A percentile compares a stretch with the other conserved stretches of the same genome.
Conservation (phyloP, 2,888 invertebrate genomes). For the Blomia tropicalis region DNA sequence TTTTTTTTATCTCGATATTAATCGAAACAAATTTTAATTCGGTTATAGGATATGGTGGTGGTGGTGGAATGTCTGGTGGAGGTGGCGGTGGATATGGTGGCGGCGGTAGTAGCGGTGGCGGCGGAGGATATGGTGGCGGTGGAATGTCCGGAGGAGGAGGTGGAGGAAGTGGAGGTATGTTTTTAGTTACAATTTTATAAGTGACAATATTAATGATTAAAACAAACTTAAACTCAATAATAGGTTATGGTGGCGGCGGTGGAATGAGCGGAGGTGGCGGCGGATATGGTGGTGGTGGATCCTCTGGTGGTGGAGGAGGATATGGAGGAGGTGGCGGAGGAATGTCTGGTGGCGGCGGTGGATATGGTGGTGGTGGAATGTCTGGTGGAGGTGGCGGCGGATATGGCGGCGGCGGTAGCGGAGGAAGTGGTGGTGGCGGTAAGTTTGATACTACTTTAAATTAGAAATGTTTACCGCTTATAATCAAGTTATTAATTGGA, state of each 20-base stretch:
- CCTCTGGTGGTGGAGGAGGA: not conserved
- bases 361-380: not conserved
- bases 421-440: too few species aligned
- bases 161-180: not conserved
- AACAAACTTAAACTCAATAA: too few species aligned
- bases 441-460: too few species aligned
- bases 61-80: not conserved
- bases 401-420: not conserved
- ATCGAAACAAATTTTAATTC: too few species aligned
- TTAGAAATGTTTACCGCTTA: too few species aligned
- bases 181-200: too few species aligned
- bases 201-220: too few species aligned
- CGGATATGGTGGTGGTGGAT: not conserved
- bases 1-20: too few species aligned
- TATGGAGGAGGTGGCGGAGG: conserved; percentile 1
- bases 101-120: not conserved
- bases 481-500: too few species aligned
- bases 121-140: not conserved
- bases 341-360: not conserved
- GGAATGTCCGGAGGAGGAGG: conserved; percentile 9
- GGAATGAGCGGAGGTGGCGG: not conserved
- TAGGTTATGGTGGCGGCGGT: not conserved
- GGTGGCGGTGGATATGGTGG: not conserved
- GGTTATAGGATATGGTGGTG: not conserved
- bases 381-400: not conserved